Evolutionary conservation across 1,140 invertebrate species (phyloP).

Genomic region (Mycetomoellerius zeteki): DNA sequence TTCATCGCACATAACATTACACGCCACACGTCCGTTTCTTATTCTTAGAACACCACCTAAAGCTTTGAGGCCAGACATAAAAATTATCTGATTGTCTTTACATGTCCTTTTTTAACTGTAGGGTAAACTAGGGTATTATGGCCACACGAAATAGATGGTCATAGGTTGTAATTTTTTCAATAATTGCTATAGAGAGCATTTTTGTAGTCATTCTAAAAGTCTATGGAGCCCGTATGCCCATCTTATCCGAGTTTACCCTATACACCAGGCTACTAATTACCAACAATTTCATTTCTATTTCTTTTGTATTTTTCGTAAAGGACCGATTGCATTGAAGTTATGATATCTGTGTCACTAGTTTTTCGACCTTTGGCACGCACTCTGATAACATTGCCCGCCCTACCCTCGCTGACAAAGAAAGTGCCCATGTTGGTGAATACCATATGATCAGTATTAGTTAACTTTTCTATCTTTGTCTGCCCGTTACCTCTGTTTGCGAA

Average conservation of each 20-base stretch:
- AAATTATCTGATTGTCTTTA: not conserved
- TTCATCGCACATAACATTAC: not conserved
- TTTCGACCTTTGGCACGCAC: not conserved
- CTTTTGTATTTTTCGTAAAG: not conserved
- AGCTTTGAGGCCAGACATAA: not conserved
- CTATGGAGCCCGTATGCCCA: too few relatives aligned
- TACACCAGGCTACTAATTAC: not conserved
- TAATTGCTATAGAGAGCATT: too few relatives aligned
- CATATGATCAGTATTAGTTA: not conserved
- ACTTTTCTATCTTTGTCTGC: not conserved
- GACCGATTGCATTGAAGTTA: not conserved
- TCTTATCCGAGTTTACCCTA: too few relatives aligned
- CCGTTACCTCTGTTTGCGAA: not conserved
- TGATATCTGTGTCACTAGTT: not conserved
- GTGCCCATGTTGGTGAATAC: not conserved
- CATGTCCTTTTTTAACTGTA: not conserved
- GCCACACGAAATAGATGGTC: too few relatives aligned
- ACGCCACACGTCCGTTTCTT: not conserved
- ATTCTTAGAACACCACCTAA: not conserved
- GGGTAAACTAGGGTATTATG: too few relatives aligned
- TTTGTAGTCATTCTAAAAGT: too few relatives aligned
- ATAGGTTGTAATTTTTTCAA: too few relatives aligned
- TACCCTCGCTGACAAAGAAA: not conserved
- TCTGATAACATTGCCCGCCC: not conserved
- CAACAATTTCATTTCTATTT: rapidly evolving